Base-by-base conservation (phyloP, 2,113 vertebrate species). In the Pangasianodon hypophthalmus region DNA sequence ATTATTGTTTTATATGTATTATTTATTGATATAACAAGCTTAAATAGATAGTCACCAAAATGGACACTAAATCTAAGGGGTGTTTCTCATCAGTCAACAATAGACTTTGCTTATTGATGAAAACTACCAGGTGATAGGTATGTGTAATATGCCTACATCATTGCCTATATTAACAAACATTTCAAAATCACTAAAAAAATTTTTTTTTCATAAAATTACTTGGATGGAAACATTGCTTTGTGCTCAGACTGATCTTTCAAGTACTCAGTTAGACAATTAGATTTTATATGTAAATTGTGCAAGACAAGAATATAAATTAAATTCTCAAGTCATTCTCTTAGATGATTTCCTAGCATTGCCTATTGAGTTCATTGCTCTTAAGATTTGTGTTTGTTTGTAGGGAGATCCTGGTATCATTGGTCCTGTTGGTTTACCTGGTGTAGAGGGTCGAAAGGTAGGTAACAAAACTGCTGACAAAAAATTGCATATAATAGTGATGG, bases 401-500 rank as follows among this genome's bases (percentile, higher is more conserved):
- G 98, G 98, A 79, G 95, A 98, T 2, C 2, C 91, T 77, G 98
- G 98, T 86, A 95, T 97, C 88, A 92, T 97, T 86, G 98, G 98
- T 81, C 95, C 96, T 71, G 94, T 95, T 60, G 98, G 98, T 91
- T 93, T 96, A 90, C 92, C 93, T 88, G 98, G 98, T 85, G 96
- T 96, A 81, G 90, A 91, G 87, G 98, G 98, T 93, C 96, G 97
- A 92, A 98, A 97, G 97, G 98, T 99, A 97, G 92, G 94, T 24
- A 46, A 9, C 52, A 44, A n/a, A 32, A 81, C 54, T 67, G 11
- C 24, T 54, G 46, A 81, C 13, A 4, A 46, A 77, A 41, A 44
- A 77, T 10, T 21, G 26, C 44, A 24, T 52, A 64, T 37, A 21
- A 52, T n/a, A 16, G 24, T 52, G 48, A 80, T 48, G 8, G 21